phyloP scores from a whole-genome alignment of 2,888 invertebrate species.

The Augiades crinisus region DNA sequence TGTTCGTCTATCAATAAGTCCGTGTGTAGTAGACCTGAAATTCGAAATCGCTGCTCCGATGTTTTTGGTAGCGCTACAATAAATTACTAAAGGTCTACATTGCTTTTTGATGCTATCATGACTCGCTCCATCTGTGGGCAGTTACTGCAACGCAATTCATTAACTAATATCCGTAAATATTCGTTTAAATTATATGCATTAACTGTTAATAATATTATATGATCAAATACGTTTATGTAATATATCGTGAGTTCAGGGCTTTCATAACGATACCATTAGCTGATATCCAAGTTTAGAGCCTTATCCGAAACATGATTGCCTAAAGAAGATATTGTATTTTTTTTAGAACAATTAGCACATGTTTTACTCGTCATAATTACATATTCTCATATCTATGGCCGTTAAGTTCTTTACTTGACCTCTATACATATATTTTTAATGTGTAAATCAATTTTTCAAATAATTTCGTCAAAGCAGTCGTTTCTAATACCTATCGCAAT shows the following conservation, averaged over 20 bases:
- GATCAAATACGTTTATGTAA: too few relatives aligned
- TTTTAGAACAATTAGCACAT: too few relatives aligned
- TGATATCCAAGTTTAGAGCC: too few relatives aligned
- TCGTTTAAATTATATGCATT: not conserved
- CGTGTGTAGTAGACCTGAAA: slow-evolving; percentile 22
- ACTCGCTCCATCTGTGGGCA: slow-evolving; percentile 49
- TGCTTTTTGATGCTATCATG: slow-evolving; percentile 68
- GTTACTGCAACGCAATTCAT: slow-evolving; percentile 49
- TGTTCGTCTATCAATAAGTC: slow-evolving; percentile 14
- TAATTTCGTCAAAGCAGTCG: not conserved
- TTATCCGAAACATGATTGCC: too few relatives aligned
- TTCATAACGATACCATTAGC: too few relatives aligned
- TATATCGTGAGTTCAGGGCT: too few relatives aligned
- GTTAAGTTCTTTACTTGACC: too few relatives aligned
- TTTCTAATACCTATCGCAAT: not conserved
- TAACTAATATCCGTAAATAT: slow-evolving; percentile 37
- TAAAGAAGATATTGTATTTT: too few relatives aligned
- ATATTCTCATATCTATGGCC: too few relatives aligned
- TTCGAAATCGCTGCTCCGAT: slow-evolving; percentile 39
- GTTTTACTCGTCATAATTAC: too few relatives aligned
- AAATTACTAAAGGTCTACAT: slow-evolving; percentile 68
- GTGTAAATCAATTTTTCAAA: too few relatives aligned
- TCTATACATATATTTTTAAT: too few relatives aligned
- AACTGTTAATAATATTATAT: not conserved
- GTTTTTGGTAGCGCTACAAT: slow-evolving; percentile 65